Base-by-base conservation (phyloP, 2,797 vertebrate species). In the Podarcis lilfordi region DNA sequence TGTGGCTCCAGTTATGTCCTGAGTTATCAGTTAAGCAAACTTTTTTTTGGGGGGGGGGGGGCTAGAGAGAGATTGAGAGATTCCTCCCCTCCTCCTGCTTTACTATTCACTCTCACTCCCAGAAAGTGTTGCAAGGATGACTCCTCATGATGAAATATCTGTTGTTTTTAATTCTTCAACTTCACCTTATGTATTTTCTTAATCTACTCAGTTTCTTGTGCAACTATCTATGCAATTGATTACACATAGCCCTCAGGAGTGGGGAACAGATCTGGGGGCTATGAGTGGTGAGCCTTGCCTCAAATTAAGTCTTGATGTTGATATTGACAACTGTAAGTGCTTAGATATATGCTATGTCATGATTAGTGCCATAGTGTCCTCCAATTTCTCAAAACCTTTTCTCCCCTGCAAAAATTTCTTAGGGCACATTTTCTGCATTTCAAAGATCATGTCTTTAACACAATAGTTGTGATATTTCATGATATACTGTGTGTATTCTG, bases 1-100 rank as follows among this genome's bases (percentile, higher is more conserved):
- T 90, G 90, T 90, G 7, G 7, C 83, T 86, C 80, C 89, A 72
- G 25, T 85, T 89, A 82, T 37, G 85, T 85, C 61, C 7, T 81
- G 43, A 86, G 15, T 15, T 80, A 40, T 59, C 29, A 81, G 74
- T 4, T 78, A 43, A 81, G 61, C 50, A 40, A 50, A 50, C 50
- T 50, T 43, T 43, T 43, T 2, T 43, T 43, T 2, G 9, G 1
- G 50, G 11, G 45, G 50, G 45, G 45, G 10, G 45, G 45, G 45
- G 11, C 8, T 50, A 50, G 21, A 61, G 59, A 89, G 87, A 0
- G 71, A 90, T 2, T 3, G 0, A 91, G 1, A 0, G 91, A 83
- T 40, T 23, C 43, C 27, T 50, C 35, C 61, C 61, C 5, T 23
- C 21, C 50, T 55, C 50, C 50, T 55, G 32, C n/a, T 17, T 29